phyloP scores from a whole-genome alignment of 2,113 vertebrate genomes.

The Equus przewalskii region DNA sequence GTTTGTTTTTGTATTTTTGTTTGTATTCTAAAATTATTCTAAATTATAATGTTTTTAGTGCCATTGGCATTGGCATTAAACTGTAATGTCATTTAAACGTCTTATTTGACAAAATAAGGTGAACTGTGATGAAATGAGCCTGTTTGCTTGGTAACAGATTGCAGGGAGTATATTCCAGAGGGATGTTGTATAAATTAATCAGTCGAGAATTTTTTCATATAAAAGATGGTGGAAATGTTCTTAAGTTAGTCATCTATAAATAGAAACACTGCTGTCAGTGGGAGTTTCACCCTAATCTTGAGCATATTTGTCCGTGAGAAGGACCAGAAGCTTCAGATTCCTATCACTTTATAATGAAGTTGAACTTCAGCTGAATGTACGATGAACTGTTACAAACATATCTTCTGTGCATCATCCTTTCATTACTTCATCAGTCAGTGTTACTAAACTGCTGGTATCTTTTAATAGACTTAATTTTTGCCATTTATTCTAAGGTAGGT shows the following conservation, averaged over 20 bases:
- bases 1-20: constrained; percentile 2
- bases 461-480: constrained; percentile 58
- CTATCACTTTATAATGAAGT: background rate
- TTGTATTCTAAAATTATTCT: constrained; percentile 2
- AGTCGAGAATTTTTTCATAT: background rate
- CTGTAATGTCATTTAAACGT: background rate
- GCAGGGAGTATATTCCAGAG: background rate
- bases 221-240: background rate
- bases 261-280: background rate
- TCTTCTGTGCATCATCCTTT: background rate
- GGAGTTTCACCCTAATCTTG: background rate
- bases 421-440: constrained; percentile 6
- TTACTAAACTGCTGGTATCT: background rate
- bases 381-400: background rate
- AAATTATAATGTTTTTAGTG: constrained; percentile 40
- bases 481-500: constrained; percentile 34
- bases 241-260: background rate
- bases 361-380: background rate
- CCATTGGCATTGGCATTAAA: background rate
- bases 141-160: background rate
- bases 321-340: background rate
- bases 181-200: background rate
- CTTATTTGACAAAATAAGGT: constrained; percentile 43
- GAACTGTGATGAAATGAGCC: constrained; percentile 27
- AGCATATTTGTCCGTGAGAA: background rate